These are phyloP conservation scores for Brachyalestes nurse DNA, from an alignment of 2,797 vertebrate genomes.

Conservation along the genomic window DNA sequence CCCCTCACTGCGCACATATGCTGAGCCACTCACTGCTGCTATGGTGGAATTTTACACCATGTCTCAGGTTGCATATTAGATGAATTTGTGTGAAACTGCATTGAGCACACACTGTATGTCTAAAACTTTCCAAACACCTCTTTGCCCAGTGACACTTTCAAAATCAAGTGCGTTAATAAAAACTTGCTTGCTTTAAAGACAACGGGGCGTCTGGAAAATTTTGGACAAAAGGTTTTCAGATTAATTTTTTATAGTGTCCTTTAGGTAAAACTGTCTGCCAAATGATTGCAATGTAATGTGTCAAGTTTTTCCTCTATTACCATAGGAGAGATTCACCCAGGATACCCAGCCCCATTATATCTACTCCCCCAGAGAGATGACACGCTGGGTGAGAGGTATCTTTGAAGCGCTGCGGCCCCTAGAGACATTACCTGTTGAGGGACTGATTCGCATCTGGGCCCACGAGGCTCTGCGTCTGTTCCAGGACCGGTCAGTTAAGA, in stretches of 20 bases:
- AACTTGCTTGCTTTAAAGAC: neutral
- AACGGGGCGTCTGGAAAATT: neutral
- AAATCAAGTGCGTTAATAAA: neutral
- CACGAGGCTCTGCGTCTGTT: constrained; percentile 97
- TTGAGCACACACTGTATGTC: neutral
- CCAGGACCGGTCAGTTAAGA: constrained; percentile 90
- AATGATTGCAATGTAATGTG: too few relatives aligned
- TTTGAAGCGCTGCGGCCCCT: constrained; percentile 94
- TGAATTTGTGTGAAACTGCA: neutral
- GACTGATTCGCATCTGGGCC: constrained; percentile 97
- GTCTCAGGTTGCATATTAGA: constrained; percentile 87
- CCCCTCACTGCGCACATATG: constrained; percentile 92
- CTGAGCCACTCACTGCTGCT: constrained; percentile 96
- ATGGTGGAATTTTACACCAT: constrained; percentile 99
- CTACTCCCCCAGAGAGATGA: constrained; percentile 99
- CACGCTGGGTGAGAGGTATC: constrained; percentile 97
- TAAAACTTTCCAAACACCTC: neutral
- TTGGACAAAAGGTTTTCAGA: neutral
- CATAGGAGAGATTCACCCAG: constrained; percentile 96
- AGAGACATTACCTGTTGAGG: constrained; percentile 95
- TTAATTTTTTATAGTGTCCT: too few relatives aligned
- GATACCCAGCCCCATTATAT: constrained; percentile 98
- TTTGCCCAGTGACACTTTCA: too few relatives aligned
- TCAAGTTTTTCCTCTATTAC: neutral
- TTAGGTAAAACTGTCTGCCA: too few relatives aligned